Evolutionary conservation across 2,888 invertebrate species (phyloP), one percentile per base, ranked within the genome.

Genomic region (Hyalella azteca): DNA sequence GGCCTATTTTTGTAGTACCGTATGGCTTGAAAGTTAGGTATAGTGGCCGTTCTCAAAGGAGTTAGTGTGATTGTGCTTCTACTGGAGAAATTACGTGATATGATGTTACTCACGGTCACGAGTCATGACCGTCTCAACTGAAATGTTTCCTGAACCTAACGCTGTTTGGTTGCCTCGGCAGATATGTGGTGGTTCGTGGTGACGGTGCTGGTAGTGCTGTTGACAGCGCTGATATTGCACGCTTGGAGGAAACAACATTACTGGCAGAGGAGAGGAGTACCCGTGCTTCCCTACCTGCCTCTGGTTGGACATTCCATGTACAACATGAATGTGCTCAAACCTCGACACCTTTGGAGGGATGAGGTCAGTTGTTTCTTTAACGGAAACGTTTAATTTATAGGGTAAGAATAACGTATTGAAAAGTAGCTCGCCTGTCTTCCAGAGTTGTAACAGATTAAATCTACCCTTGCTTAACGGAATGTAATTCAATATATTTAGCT

Each of bases 171-270:
- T 9, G 9, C 11, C 15, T 45, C 15, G 9, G 45, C 45, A 15
- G 11, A 45, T 9, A 36, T 36, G 39, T 15, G 36, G 19, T 11
- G n/a, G 22, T 41, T 29, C 50, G 29, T 77, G 77, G 36, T n/a
- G 77, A n/a, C 26, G 77, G 19, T 50, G 15, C 36, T 50, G 50
- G 50, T 48, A 22, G 49, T 50, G 29, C 19, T 32, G 50, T 19
- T 77, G 54, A n/a, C 54, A n/a, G 77, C 3, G 39, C 39, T 48
- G 0, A n/a, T 4, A n/a, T 22, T 39, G 22, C 36, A 50, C 50
- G 19, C 39, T 36, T 26, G 77, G 48, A 39, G 40, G 77, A 41
- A 48, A 3, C 77, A 36, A 49, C 49, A 39, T 19, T 77, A 77
- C 36, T 77, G 77, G 77, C 19, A 49, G 7, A 7, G n/a, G 29